Conservation (phyloP, 2,888 invertebrate genomes). For the Odontothrips loti region DNA sequence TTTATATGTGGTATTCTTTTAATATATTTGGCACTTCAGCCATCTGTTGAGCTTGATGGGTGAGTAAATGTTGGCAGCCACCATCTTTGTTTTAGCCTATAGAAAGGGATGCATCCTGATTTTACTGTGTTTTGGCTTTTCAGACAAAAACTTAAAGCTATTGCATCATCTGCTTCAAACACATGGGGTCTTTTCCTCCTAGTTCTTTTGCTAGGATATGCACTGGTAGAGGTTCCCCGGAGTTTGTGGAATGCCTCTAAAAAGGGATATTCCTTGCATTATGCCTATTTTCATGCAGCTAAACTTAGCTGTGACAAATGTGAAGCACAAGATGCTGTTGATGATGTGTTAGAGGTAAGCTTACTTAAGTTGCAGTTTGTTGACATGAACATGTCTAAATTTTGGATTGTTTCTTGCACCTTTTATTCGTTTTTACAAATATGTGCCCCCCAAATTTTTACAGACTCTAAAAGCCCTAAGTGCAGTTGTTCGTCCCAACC, state of each 20-base stretch:
- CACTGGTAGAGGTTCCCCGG: constrained; percentile 91
- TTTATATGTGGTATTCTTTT: constrained; percentile 90
- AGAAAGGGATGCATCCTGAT: neutral
- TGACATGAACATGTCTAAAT: constrained; percentile 7
- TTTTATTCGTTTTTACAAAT: constrained; percentile 28
- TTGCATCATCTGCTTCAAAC: constrained; percentile 97
- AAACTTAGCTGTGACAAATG: constrained; percentile 92
- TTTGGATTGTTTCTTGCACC: constrained; percentile 19
- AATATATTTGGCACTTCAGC: constrained; percentile 89
- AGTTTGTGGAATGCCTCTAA: constrained; percentile 88
- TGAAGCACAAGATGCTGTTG: constrained; percentile 94
- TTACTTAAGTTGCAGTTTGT: constrained; percentile 34
- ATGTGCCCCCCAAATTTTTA: constrained; percentile 37
- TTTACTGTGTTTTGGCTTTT: constrained; percentile 37
- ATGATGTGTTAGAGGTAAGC: constrained; percentile 85
- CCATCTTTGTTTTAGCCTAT: constrained; percentile 27
- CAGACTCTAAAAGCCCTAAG: constrained; percentile 76
- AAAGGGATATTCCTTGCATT: constrained; percentile 75
- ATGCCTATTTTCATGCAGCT: constrained; percentile 89
- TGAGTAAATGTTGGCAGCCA: constrained; percentile 52
- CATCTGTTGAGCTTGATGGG: constrained; percentile 83
- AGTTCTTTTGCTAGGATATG: constrained; percentile 86
- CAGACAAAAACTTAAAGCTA: constrained; percentile 85
- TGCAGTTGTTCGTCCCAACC: constrained; percentile 70
- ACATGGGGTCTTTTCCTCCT: constrained; percentile 98